Conservation (phyloP, 2,113 vertebrate genomes). For the Pungitius pungitius region DNA sequence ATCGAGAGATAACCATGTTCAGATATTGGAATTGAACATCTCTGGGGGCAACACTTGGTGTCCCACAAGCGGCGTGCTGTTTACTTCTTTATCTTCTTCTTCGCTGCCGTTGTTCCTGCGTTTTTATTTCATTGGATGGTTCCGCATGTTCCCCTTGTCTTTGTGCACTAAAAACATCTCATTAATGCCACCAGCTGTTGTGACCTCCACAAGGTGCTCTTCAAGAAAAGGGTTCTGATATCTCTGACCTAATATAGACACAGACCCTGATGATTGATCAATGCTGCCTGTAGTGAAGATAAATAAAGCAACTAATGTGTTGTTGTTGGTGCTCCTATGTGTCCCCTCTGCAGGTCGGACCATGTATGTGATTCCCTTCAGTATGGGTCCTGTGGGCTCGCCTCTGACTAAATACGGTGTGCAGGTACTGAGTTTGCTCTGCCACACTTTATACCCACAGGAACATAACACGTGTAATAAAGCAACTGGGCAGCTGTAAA, state of each 20-base stretch:
- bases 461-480: constrained; percentile 9
- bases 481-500: neutral
- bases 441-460: neutral
- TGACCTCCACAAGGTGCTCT: neutral
- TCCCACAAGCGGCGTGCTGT: neutral
- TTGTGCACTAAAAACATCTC: neutral
- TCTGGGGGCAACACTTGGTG: neutral
- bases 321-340: neutral
- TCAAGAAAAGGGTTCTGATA: neutral
- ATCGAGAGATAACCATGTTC: too few species aligned
- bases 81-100: neutral
- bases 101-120: neutral
- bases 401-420: constrained; percentile 89
- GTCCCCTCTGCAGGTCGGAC: constrained; percentile 85
- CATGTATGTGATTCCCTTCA: constrained; percentile 98
- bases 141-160: too few species aligned
- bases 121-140: neutral
- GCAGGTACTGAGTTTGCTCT: constrained; percentile 58
- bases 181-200: neutral
- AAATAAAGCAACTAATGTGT: neutral
- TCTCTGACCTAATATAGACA: neutral
- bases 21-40: too few species aligned
- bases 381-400: constrained; percentile 96
- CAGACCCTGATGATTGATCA: neutral
- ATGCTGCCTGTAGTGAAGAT: neutral